Evolutionary conservation across 2,797 vertebrate species (phyloP).

Genomic region (Myiothlypis coronata): DNA sequence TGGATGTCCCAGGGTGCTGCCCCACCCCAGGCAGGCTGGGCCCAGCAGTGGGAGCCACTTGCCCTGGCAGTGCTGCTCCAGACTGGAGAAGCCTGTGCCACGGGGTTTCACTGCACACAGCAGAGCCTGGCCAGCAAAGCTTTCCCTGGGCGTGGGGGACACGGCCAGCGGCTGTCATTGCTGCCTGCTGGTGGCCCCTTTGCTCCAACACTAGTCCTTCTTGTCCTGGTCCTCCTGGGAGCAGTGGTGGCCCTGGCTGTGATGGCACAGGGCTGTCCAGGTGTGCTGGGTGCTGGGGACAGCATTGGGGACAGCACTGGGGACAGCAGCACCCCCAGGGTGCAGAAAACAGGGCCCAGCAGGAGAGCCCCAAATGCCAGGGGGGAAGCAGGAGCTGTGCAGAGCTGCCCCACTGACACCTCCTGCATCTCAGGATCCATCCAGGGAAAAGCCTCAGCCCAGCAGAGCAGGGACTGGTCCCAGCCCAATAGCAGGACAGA

Average conservation of each 20-base stretch:
- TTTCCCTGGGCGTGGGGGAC: rapidly evolving
- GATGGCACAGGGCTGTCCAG: not conserved
- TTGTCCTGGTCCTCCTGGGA: not conserved
- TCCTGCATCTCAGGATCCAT: not conserved
- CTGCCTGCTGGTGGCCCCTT: not conserved
- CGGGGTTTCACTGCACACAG: not conserved
- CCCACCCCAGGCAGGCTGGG: not conserved
- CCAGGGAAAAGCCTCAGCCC: not conserved
- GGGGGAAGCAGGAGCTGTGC: not conserved
- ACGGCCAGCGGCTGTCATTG: rapidly evolving
- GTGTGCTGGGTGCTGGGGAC: not conserved
- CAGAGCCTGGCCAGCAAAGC: not conserved
- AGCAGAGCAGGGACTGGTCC: not conserved
- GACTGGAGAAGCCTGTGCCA: not conserved
- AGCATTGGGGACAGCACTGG: not conserved
- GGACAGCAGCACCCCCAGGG: rapidly evolving
- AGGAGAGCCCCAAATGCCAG: rapidly evolving
- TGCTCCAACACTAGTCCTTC: not conserved
- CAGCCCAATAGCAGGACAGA: not conserved
- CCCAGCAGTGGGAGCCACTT: not conserved
- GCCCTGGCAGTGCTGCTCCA: rapidly evolving
- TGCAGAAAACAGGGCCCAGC: not conserved
- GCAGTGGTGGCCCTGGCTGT: not conserved
- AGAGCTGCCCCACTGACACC: not conserved
- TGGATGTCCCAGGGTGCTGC: not conserved